These are phyloP conservation scores for Calonectris borealis DNA, from an alignment of 2,113 vertebrate genomes.

Conservation along the genomic window DNA sequence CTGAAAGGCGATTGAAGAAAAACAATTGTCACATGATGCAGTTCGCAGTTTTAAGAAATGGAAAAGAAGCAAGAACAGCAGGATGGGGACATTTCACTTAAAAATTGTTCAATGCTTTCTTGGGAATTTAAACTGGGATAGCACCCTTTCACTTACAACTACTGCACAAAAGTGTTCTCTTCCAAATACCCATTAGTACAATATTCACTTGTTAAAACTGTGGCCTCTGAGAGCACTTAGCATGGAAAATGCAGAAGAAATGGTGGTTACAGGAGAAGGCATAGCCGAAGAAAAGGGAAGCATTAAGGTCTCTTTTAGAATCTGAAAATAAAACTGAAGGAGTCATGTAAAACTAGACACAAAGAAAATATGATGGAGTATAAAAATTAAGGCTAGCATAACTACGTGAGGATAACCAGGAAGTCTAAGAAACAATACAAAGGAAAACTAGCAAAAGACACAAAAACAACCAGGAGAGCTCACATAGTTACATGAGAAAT, in stretches of 20 bases:
- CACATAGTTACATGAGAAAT: neutral
- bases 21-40: accelerated
- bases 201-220: neutral
- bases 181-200: neutral
- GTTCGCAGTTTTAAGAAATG: neutral
- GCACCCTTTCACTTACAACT: neutral
- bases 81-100: neutral
- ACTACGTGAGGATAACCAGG: neutral
- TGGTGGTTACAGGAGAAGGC: neutral
- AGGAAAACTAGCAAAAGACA: neutral
- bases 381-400: neutral
- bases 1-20: neutral
- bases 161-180: neutral
- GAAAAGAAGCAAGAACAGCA: neutral
- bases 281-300: neutral
- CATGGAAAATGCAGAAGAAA: neutral
- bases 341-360: neutral
- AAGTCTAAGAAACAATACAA: neutral
- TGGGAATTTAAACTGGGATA: neutral
- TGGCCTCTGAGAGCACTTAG: neutral
- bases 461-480: neutral
- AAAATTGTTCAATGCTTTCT: neutral
- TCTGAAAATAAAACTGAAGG: neutral
- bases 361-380: neutral
- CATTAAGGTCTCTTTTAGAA: neutral